phyloP scores from a whole-genome alignment of 2,113 vertebrate species.

The Telmatochromis brichardi region DNA sequence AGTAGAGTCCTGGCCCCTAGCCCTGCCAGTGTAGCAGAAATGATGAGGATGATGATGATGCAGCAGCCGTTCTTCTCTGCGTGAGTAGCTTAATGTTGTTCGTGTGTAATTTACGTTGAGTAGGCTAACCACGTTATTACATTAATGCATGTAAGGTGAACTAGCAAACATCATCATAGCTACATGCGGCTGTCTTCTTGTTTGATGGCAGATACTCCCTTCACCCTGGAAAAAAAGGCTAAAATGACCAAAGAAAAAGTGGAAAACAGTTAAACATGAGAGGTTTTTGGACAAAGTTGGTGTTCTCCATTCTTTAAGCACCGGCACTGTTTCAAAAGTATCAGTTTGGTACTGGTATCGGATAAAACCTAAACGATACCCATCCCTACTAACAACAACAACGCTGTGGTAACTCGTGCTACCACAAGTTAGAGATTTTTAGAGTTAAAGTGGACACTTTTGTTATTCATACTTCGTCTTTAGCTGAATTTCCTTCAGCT shows the following conservation, averaged over 20 bases:
- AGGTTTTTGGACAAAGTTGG: rapidly evolving
- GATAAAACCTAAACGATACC: not conserved
- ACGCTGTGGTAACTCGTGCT: not conserved
- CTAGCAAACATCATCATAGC: rapidly evolving
- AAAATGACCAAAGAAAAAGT: not conserved
- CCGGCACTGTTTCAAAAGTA: rapidly evolving
- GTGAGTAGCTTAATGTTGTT: too few species aligned
- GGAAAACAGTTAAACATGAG: rapidly evolving
- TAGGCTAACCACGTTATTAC: not conserved
- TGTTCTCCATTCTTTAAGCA: rapidly evolving
- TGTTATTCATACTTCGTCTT: not conserved
- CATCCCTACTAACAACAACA: not conserved
- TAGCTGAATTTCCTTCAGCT: not conserved
- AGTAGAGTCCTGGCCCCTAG: too few species aligned
- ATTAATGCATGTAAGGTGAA: rapidly evolving
- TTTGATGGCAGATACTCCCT: rapidly evolving
- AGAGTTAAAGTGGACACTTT: not conserved
- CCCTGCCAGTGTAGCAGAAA: too few species aligned
- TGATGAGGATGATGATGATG: too few species aligned
- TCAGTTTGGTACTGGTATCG: rapidly evolving
- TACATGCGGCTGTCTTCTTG: not conserved
- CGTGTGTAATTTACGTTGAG: not conserved
- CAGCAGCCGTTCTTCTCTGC: too few species aligned
- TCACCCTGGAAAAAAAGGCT: rapidly evolving
- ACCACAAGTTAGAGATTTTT: not conserved